Evolutionary conservation across 2,888 invertebrate genomes (phyloP).

Genomic region (Apoderus coryli): DNA sequence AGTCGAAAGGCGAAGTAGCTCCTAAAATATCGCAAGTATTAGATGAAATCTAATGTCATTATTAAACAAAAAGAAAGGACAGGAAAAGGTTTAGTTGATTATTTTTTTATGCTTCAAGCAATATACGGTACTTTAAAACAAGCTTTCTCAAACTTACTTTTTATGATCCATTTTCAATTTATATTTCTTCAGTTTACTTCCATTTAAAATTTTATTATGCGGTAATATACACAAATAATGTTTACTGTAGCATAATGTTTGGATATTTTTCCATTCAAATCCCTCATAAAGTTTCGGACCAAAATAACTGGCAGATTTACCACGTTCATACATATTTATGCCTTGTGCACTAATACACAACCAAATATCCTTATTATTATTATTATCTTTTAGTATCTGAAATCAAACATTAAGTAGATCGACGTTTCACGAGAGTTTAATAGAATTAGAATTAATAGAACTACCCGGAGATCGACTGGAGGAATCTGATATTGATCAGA

Average conservation of each 20-base stretch:
- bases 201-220: constrained; percentile 39
- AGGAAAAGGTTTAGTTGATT: neutral
- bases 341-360: constrained; percentile 49
- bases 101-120: too few species aligned
- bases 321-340: constrained; percentile 45
- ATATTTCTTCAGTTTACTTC: constrained; percentile 45
- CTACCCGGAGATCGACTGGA: too few species aligned
- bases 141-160: constrained; percentile 37
- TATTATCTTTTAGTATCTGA: constrained; percentile 41
- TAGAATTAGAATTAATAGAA: too few species aligned
- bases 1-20: constrained; percentile 64
- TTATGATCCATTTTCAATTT: constrained; percentile 59
- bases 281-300: constrained; percentile 32
- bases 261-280: constrained; percentile 58
- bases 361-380: constrained; percentile 44
- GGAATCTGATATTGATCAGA: too few species aligned
- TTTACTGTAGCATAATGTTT: constrained; percentile 62
- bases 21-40: too few species aligned
- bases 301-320: constrained; percentile 27
- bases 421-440: too few species aligned
- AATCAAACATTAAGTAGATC: constrained; percentile 13
- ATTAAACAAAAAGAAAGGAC: constrained; percentile 5
- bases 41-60: constrained; percentile 10
- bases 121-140: too few species aligned
- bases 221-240: constrained; percentile 45